phyloP scores from a whole-genome alignment of 2,888 invertebrate species.

The Scaptomyza reducta region DNA sequence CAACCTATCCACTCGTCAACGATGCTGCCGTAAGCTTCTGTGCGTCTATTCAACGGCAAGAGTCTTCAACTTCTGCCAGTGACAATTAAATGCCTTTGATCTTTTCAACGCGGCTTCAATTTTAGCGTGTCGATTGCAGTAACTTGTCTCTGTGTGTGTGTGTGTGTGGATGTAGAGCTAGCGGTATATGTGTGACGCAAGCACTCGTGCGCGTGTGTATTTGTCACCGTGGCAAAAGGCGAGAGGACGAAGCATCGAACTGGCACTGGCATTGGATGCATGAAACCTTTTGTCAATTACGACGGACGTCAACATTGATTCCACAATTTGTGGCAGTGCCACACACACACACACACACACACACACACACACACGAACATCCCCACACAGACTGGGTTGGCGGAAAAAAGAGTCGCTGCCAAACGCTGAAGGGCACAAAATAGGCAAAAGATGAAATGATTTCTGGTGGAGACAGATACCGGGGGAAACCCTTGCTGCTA shows the following conservation, averaged over 20 bases:
- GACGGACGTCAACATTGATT: conserved; percentile 35
- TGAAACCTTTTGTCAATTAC: conserved; percentile 81
- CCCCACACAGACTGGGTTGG: conserved; percentile 15
- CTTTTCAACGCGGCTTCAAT: conserved; percentile 74
- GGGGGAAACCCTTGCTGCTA: not conserved
- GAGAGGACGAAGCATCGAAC: conserved; percentile 30
- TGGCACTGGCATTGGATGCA: conserved; percentile 67
- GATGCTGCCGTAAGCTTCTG: conserved; percentile 3
- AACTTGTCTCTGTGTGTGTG: conserved; percentile 21
- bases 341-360: conserved; percentile 10
- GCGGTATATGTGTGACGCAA: too few relatives aligned
- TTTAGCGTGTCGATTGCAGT: conserved; percentile 74
- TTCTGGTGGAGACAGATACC: conserved; percentile 64
- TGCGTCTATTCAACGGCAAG: conserved; percentile 3
- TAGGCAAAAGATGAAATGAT: conserved; percentile 76
- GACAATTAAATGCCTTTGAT: conserved; percentile 78
- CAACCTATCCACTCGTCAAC: not conserved
- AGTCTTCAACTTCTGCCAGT: conserved; percentile 51
- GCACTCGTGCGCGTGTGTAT: conserved; percentile 67
- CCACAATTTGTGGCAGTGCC: conserved; percentile 47
- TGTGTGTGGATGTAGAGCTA: conserved; percentile 30
- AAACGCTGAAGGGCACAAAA: conserved; percentile 42
- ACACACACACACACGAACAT: conserved; percentile 2
- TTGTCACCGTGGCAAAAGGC: conserved; percentile 50
- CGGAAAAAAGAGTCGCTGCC: conserved; percentile 20